Conservation (phyloP, 2,797 vertebrate species). For the Rhinoraja longicauda region DNA sequence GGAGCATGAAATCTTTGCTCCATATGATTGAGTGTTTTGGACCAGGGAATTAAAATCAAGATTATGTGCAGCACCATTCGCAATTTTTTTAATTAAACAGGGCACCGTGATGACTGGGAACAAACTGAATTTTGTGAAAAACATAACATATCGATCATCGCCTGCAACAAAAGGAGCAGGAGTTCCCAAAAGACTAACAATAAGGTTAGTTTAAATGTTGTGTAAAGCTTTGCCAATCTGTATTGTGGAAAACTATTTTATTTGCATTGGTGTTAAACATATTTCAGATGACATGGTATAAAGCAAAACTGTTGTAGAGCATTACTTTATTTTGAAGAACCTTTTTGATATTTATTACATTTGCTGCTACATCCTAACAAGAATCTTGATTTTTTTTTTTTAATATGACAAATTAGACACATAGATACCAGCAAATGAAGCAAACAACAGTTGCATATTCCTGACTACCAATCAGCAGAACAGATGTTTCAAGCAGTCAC, state of each 20-base stretch:
- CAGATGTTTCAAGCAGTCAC: not conserved
- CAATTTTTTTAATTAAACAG: not conserved
- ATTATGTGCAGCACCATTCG: not conserved
- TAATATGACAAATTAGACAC: not conserved
- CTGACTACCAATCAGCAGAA: not conserved
- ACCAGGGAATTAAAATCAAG: not conserved
- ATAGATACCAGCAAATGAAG: not conserved
- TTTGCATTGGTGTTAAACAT: not conserved
- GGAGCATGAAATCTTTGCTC: not conserved
- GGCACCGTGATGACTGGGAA: not conserved
- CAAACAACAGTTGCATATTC: not conserved
- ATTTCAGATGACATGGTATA: not conserved
- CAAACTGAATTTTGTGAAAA: conserved; percentile 1
- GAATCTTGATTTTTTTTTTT: not conserved
- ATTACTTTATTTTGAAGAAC: not conserved
- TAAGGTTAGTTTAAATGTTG: conserved; percentile 56
- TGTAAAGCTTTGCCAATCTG: not conserved
- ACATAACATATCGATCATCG: not conserved
- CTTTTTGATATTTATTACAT: not conserved
- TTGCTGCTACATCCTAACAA: not conserved
- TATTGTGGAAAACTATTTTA: not conserved
- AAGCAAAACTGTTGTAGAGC: not conserved
- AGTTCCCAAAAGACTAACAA: conserved; percentile 48
- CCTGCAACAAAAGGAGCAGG: conserved; percentile 47
- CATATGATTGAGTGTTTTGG: not conserved